A percentile compares a stretch with the other conserved stretches of the same genome.
These are phyloP conservation scores for Chitala chitala DNA, from an alignment of 2,113 vertebrate species.

Conservation along the genomic window DNA sequence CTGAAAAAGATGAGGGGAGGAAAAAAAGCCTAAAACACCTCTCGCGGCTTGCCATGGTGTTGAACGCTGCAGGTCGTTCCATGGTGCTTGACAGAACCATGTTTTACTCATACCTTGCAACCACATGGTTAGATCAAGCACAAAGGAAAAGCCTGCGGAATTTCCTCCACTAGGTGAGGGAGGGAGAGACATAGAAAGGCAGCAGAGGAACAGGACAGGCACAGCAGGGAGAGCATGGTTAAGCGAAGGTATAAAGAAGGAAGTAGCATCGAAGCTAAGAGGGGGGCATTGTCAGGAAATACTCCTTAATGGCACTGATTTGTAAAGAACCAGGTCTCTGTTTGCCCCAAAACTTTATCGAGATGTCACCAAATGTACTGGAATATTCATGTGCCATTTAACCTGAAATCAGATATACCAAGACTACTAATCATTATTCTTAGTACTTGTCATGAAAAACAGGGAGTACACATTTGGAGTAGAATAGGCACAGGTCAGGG, in stretches of 20 bases:
- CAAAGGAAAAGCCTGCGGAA: constrained; percentile 99
- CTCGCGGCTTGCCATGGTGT: constrained; percentile 86
- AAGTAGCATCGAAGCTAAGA: constrained; percentile 24
- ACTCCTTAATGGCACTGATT: not conserved
- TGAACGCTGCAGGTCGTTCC: constrained; percentile 97
- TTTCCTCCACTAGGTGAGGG: constrained; percentile 87
- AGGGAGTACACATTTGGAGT: not conserved
- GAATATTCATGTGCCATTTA: not conserved
- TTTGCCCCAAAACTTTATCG: not conserved
- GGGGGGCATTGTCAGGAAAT: constrained; percentile 13
- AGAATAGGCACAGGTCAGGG: constrained; percentile 37
- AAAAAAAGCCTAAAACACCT: constrained; percentile 40
- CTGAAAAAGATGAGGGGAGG: constrained; percentile 26
- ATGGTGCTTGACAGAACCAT: constrained; percentile 99
- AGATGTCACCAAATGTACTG: not conserved
- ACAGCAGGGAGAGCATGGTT: constrained; percentile 12
- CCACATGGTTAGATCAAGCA: constrained; percentile 99
- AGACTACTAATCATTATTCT: not conserved
- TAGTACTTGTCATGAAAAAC: not conserved
- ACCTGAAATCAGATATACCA: not conserved
- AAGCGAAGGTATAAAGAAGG: constrained; percentile 11
- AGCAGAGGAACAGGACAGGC: constrained; percentile 53
- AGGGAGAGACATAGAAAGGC: constrained; percentile 63
- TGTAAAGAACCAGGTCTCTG: not conserved
- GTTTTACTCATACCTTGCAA: constrained; percentile 98